Percentiles rank a stretch among this genome's conserved stretches.
phyloP scores from a whole-genome alignment of 2,888 invertebrate species.

The Meghimatium bilineatum region DNA sequence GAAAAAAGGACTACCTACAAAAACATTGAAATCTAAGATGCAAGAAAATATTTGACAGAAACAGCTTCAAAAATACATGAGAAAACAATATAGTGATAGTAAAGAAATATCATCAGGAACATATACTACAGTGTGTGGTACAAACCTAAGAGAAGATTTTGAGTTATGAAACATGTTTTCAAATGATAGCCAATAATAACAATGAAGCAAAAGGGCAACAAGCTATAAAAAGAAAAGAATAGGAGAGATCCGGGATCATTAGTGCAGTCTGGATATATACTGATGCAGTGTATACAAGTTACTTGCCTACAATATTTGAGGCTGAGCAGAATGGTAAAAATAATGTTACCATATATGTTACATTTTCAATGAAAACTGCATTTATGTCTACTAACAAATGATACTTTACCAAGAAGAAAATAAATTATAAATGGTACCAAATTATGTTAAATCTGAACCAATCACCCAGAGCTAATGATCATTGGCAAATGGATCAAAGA shows the following conservation, averaged over 20 bases:
- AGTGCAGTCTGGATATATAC: constrained; percentile 18
- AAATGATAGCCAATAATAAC: background rate
- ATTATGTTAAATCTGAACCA: no score
- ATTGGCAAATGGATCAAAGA: no score
- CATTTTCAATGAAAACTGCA: no score
- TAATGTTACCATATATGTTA: constrained; percentile 1
- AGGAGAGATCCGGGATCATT: background rate
- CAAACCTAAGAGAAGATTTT: background rate
- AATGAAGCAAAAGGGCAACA: background rate
- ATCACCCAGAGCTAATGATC: no score
- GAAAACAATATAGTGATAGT: background rate
- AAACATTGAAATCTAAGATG: background rate
- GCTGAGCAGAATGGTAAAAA: constrained; percentile 41
- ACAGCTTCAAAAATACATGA: background rate
- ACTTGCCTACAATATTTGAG: constrained; percentile 45
- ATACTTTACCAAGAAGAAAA: no score
- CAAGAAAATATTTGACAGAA: background rate
- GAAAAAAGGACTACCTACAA: background rate
- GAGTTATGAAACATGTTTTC: background rate
- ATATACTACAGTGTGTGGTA: background rate
- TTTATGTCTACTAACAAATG: no score
- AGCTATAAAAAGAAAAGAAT: constrained; percentile 6
- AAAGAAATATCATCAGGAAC: background rate
- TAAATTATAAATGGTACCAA: no score
- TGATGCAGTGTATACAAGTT: constrained; percentile 25